Base-by-base conservation (phyloP, 2,888 invertebrate species). In the Aleiodes leptofemur region DNA sequence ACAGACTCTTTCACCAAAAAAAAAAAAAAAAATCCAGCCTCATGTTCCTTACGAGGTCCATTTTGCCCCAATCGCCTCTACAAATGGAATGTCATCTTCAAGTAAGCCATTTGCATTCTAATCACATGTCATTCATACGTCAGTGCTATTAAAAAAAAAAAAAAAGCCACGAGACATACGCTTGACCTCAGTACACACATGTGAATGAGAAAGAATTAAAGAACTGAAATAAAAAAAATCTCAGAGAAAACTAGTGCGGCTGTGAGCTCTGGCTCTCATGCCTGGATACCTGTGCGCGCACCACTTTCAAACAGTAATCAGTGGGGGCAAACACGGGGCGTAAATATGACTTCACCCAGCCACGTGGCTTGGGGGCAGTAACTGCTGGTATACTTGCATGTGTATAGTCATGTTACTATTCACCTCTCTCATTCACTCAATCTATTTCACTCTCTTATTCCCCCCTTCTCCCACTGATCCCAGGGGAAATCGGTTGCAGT, bases 231-330 rank as follows among this genome's bases (percentile, higher is more conserved):
- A 11, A 56, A 14, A 38, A n/a, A 16, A 53, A 48, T 34, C 34
- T 34, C 11, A 29, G 14, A 14, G 51, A 16, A 50, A n/a, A n/a
- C 53, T 31, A 57, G 31, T 59, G 57, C 23, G 23, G 23, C 51
- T 48, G 38, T 4, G 61, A 76, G 34, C 34, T 34, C 34, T 23
- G 23, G 23, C 69, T 68, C 53, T 53, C 51, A 8, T 53, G 38
- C 29, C 50, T 66, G 23, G 23, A 38, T 38, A 78, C 78, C 78
- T 74, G 76, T 75, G 80, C 23, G 23, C 82, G 84, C 43, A 48
- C 64, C 64, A 64, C 82, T 81, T 23, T 84, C 82, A 85, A 85
- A 86, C 85, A 85, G 85, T 82, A 85, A 86, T 86, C 86, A 85
- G 81, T 79, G 80, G 71, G 79, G 78, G 85, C 82, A 86, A 85